phyloP scores from a whole-genome alignment of 2,113 vertebrate genomes.

The Naja naja region DNA sequence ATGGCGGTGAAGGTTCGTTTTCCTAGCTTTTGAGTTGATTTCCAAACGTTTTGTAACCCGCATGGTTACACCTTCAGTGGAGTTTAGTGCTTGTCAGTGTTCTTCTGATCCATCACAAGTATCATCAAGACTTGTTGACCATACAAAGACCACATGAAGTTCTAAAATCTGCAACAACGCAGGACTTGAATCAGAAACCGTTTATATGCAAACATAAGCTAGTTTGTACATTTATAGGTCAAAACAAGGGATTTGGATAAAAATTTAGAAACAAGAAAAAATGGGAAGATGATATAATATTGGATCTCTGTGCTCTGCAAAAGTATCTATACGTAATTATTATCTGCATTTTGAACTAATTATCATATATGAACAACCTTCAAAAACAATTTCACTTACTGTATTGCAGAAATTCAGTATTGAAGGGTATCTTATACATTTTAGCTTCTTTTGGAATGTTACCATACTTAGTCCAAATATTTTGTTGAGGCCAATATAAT shows the following conservation, averaged over 20 bases:
- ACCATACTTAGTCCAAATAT: fast-evolving
- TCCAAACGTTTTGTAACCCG: too few relatives aligned
- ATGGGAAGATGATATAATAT: background rate
- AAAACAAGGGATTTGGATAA: background rate
- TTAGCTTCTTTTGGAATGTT: fast-evolving
- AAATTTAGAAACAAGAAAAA: background rate
- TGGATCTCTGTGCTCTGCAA: fast-evolving
- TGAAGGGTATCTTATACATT: fast-evolving
- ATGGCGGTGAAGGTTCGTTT: too few relatives aligned
- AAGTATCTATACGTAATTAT: background rate
- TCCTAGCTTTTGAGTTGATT: too few relatives aligned
- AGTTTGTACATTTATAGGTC: background rate
- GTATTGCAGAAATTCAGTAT: background rate
- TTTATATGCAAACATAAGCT: background rate
- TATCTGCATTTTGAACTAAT: background rate
- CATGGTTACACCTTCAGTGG: too few relatives aligned
- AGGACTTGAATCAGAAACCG: background rate
- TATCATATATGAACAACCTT: background rate
- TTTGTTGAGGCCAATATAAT: fast-evolving
- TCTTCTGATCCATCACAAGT: too few relatives aligned
- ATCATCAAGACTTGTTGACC: too few relatives aligned
- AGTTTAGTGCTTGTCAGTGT: too few relatives aligned
- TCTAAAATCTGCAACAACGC: background rate
- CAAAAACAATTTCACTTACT: background rate
- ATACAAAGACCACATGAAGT: background rate